Evolutionary conservation across 2,888 invertebrate genomes (phyloP).

Genomic region (Dusona sp.): DNA sequence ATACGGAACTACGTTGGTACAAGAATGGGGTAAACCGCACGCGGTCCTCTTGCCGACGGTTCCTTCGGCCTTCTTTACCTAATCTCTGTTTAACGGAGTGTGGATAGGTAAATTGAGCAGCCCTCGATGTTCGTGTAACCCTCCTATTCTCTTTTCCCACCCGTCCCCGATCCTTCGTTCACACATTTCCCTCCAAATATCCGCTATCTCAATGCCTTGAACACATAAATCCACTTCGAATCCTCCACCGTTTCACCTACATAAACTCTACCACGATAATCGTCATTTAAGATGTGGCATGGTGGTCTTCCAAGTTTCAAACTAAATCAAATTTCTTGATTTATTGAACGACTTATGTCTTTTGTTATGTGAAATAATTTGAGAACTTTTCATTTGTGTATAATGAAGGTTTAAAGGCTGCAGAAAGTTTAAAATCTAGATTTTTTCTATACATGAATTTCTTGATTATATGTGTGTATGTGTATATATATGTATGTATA

Average conservation of each 20-base stretch:
- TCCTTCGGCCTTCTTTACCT: constrained; percentile 65
- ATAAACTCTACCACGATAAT: constrained; percentile 43
- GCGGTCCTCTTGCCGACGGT: constrained; percentile 56
- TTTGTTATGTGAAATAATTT: neutral
- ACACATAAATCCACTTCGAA: constrained; percentile 59
- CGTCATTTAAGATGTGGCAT: neutral
- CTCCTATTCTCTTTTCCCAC: constrained; percentile 7
- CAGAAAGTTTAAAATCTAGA: no score
- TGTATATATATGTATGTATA: no score
- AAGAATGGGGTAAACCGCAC: constrained; percentile 63
- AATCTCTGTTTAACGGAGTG: constrained; percentile 69
- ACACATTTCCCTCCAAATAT: constrained; percentile 33
- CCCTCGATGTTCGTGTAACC: constrained; percentile 27
- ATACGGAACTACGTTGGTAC: constrained; percentile 52
- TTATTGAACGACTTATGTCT: neutral
- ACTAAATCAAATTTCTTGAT: constrained; percentile 14
- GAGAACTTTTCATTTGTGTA: neutral
- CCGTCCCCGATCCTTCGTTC: constrained; percentile 30
- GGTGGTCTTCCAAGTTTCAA: neutral
- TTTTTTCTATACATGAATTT: neutral
- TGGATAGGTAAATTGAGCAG: constrained; percentile 68
- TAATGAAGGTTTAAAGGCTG: neutral
- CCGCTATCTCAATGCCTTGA: constrained; percentile 41
- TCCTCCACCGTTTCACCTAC: constrained; percentile 39
- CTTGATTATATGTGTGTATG: no score